Base-by-base conservation (phyloP, 2,113 vertebrate genomes). In the Aspiorhynchus laticeps region DNA sequence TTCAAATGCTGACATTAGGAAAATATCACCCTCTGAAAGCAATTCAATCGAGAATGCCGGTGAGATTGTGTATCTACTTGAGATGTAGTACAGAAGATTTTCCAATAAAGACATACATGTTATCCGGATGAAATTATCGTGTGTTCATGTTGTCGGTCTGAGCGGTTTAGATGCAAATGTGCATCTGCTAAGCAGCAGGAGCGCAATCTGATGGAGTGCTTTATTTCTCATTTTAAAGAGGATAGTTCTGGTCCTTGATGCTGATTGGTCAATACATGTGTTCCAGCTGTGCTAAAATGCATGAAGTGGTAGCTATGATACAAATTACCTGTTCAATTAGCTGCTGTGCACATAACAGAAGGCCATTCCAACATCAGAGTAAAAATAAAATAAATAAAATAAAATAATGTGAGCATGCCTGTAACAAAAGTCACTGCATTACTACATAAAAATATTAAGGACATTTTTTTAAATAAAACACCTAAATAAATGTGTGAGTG, bases 191-290 rank as follows among this genome's bases (percentile, higher is more conserved):
- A 26, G 24, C 19, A 24, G 31, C 75, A 36, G 77, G 9, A 56
- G 33, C 14, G 21, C 51, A 63, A 63, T 36, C 36, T 15, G 33
- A 6, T 31, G n/a, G 38, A 46, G 38, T 36, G 38, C 26, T 82
- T 46, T 67, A 46, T 65, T 82, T 46, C 31, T 80, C 11, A 28
- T 26, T 41, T 63, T 80, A 80, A n/a, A 80, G 11, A n/a, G 24
- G 28, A 31, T 41, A 41, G 9, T 4, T 24, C 31, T 61, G 31
- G 11, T 38, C 31, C 31, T 59, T 48, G 46, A 48, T 14, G 46
- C 46, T 48, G 46, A 48, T 48, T 48, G 46, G 46, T 14, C 46
- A 48, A 48, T 48, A 48, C 46, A 14, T 14, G n/a, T 3, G 21
- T 38, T n/a, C 10, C 19, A 59, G 78, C 24, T 28, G 46, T 73